These are phyloP conservation scores for Aphodius granarius DNA, from an alignment of 2,888 invertebrate genomes.

Conservation along the genomic window DNA sequence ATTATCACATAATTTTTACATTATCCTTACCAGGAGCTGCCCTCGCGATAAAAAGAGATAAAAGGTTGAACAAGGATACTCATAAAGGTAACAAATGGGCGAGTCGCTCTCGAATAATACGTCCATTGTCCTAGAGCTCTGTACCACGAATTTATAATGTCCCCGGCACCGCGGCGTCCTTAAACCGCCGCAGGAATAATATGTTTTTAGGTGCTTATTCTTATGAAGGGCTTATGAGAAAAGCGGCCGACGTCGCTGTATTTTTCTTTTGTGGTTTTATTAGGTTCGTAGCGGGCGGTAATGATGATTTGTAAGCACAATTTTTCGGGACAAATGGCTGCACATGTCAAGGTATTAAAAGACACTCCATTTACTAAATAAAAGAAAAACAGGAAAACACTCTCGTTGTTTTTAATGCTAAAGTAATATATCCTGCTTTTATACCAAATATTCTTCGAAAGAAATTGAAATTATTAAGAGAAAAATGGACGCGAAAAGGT, in stretches of 20 bases:
- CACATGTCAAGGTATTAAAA: no score
- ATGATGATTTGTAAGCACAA: not conserved
- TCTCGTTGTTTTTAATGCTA: no score
- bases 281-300: not conserved
- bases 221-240: constrained; percentile 1
- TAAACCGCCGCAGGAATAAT: not conserved
- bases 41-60: constrained; percentile 9
- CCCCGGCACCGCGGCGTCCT: not conserved
- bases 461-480: no score
- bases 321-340: not conserved
- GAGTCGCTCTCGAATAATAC: constrained; percentile 8
- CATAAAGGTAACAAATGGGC: constrained; percentile 12
- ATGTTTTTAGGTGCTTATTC: not conserved
- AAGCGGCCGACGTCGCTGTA: not conserved
- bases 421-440: no score
- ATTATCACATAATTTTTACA: constrained; percentile 17
- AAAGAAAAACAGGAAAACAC: no score
- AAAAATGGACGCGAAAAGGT: not conserved
- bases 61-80: constrained; percentile 11
- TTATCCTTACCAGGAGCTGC: constrained; percentile 7
- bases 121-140: constrained; percentile 4
- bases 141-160: not conserved
- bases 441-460: no score
- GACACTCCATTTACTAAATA: no score
- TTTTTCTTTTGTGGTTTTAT: not conserved